phyloP scores from a whole-genome alignment of 2,888 invertebrate species.

The Flexamia atlantica region DNA sequence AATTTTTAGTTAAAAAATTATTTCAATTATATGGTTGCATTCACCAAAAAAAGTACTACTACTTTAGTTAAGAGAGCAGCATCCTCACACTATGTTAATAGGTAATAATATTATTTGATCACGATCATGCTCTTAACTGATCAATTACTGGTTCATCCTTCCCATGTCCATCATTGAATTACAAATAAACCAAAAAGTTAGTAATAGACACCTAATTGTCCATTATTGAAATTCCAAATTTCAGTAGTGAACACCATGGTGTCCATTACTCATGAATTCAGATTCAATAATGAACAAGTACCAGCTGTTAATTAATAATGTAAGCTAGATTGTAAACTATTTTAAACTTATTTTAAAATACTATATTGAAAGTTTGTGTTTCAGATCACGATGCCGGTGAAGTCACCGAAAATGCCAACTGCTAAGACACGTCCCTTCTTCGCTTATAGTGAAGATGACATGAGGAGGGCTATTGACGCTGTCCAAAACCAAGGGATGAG shows the following conservation, averaged over 20 bases:
- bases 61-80: no score
- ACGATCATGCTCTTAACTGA: no score
- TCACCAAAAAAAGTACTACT: no score
- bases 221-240: neutral
- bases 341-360: neutral
- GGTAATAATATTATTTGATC: no score
- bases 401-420: neutral
- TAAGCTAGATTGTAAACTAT: neutral
- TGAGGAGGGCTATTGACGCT: constrained; percentile 22
- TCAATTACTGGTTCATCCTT: no score
- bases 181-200: neutral
- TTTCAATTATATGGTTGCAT: no score
- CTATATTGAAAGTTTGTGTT: neutral
- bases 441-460: constrained; percentile 1
- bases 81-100: no score
- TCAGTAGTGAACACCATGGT: neutral
- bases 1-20: no score
- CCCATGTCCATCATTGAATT: neutral
- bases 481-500: constrained; percentile 39
- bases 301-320: no score
- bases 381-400: neutral
- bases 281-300: neutral
- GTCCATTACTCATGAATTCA: neutral
- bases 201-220: constrained; percentile 1
- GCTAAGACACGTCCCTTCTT: neutral